A percentile compares a stretch with the other conserved stretches of the same genome.
Conservation (phyloP, 1,140 invertebrate genomes). For the Pararge aegeria region DNA sequence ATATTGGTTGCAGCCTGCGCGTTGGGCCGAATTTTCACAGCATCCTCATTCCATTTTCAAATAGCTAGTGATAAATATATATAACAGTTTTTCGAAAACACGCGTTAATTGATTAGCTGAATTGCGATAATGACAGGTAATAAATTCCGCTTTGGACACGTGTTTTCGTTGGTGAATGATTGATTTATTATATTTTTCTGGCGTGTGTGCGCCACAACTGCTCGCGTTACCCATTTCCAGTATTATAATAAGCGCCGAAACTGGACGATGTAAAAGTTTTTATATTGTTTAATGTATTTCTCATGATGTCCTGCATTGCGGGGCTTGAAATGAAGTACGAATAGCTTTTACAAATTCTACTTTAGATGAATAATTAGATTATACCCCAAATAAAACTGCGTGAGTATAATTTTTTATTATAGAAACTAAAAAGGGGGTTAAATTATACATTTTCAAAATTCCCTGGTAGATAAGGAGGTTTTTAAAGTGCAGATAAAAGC, state of each 20-base stretch:
- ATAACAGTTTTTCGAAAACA: slow-evolving; percentile 48
- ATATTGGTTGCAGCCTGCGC: not conserved
- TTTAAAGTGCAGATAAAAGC: no score
- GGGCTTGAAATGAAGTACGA: not conserved
- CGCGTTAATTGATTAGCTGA: slow-evolving; percentile 55
- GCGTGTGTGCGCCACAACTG: slow-evolving; percentile 23
- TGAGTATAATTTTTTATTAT: no score
- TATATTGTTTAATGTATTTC: not conserved
- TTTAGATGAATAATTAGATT: no score
- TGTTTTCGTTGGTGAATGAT: slow-evolving; percentile 42
- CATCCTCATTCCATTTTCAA: slow-evolving; percentile 36
- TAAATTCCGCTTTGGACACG: slow-evolving; percentile 52
- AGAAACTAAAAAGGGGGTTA: no score
- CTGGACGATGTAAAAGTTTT: not conserved
- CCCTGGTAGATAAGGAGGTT: no score
- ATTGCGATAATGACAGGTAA: slow-evolving; percentile 56
- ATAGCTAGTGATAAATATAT: slow-evolving; percentile 42
- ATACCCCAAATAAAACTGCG: no score
- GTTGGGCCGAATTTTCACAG: slow-evolving; percentile 11
- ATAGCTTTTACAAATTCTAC: no score
- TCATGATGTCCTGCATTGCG: not conserved
- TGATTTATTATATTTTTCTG: slow-evolving; percentile 44
- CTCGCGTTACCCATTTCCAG: slow-evolving; percentile 16
- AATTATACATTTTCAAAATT: no score
- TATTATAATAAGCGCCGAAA: slow-evolving; percentile 1